These are phyloP conservation scores for Xiphophorus maculatus DNA, from an alignment of 2,113 vertebrate species.

Conservation along the genomic window DNA sequence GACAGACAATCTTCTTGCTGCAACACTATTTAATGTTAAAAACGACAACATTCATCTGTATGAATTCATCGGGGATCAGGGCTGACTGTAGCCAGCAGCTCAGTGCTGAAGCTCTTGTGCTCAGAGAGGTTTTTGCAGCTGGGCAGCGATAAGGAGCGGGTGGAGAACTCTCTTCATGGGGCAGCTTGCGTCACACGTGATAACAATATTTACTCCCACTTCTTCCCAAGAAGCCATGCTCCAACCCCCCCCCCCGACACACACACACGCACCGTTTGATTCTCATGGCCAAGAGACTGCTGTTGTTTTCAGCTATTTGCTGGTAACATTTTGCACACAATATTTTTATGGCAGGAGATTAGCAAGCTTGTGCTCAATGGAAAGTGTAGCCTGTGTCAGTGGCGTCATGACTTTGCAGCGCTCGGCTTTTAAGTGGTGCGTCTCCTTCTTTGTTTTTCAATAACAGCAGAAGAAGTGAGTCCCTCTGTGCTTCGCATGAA, in stretches of 20 bases:
- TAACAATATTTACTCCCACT: slow-evolving; percentile 34
- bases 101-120: neutral
- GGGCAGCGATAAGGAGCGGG: slow-evolving; percentile 22
- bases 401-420: neutral
- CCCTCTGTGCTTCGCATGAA: neutral
- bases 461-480: neutral
- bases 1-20: too few relatives aligned
- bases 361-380: neutral
- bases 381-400: neutral
- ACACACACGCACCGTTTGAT: neutral
- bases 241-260: neutral
- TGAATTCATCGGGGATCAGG: neutral
- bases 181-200: slow-evolving; percentile 52
- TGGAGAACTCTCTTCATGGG: slow-evolving; percentile 29
- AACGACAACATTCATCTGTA: neutral
- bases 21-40: neutral
- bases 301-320: neutral
- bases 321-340: slow-evolving; percentile 28
- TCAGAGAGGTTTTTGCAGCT: neutral
- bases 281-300: slow-evolving; percentile 45
- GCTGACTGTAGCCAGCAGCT: neutral
- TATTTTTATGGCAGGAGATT: neutral
- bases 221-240: slow-evolving; percentile 29
- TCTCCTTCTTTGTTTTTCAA: neutral
- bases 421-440: neutral